Evolutionary conservation across 2,113 vertebrate genomes (phyloP), one percentile per base, ranked within the genome.

Genomic region (Rhinichthys klamathensis): DNA sequence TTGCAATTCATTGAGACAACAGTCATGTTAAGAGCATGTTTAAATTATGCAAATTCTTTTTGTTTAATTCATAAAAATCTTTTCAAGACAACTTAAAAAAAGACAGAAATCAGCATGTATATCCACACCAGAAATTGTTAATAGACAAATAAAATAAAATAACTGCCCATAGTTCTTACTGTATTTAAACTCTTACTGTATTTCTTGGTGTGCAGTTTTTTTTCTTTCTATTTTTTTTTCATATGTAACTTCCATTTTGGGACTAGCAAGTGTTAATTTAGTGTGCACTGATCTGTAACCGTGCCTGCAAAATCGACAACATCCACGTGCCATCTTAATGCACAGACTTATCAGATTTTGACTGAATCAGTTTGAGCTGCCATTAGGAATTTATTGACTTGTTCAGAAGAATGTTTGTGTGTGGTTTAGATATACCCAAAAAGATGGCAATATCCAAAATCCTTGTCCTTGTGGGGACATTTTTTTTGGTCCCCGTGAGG

Each of bases 311-410:
- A 46, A 81, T 78, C 25, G 75, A 76, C 69, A 58, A 77, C 60
- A 80, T 73, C 78, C 65, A 41, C 35, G 21, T 54, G 67, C 58
- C 63, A 61, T 78, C 38, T 77, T 70, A 67, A 69, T 25, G 11
- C 16, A 58, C 32, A 69, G 60, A 76, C 49, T 81, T 69, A 60
- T 85, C 16, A 70, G 49, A 51, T 60, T 70, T 60, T 32, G 38
- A 49, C 77, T 83, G 13, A 65, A 41, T 41, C 69, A 49, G 60
- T 63, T n/a, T 84, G 60, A 46, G 21, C 44, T 76, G 32, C 75
- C 78, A 85, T 49, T 11, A n/a, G 60, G 16, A 77, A 63, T 10
- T 30, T 80, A 87, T 46, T 41, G 69, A 30, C 77, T 84, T 27
- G 7, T 67, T 56, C 63, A 18, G 44, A 61, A 73, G 58, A 41